A percentile compares a stretch with the other conserved stretches of the same genome.
phyloP scores from a whole-genome alignment of 2,797 vertebrate species.

The Garrulus glandarius region DNA sequence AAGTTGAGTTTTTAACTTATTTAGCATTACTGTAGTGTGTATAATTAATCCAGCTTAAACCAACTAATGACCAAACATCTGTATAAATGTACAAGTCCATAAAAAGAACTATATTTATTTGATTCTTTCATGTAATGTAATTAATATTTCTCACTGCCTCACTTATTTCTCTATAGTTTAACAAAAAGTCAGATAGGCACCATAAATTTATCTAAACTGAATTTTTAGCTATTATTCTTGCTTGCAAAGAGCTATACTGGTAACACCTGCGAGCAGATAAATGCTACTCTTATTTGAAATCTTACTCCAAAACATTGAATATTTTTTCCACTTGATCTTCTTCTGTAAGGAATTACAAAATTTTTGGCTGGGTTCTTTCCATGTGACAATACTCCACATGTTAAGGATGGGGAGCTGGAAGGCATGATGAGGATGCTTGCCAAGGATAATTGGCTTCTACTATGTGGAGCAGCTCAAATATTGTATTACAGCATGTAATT shows the following conservation, averaged over 20 bases:
- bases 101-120: background rate
- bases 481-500: constrained; percentile 64
- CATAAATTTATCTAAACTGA: background rate
- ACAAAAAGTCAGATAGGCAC: background rate
- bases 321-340: constrained; percentile 52
- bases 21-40: background rate
- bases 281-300: constrained; percentile 3
- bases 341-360: constrained; percentile 59
- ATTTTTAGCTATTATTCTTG: background rate
- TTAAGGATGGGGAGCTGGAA: constrained; percentile 62
- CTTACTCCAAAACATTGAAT: constrained; percentile 1
- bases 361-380: constrained; percentile 65
- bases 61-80: background rate
- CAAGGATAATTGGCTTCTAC: constrained; percentile 72
- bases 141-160: background rate
- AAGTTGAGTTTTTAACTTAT: background rate
- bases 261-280: background rate
- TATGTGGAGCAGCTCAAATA: constrained; percentile 66
- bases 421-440: constrained; percentile 37
- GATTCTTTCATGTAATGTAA: background rate
- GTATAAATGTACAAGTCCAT: background rate
- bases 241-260: background rate
- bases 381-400: constrained; percentile 61
- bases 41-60: background rate
- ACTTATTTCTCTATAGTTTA: background rate